Percentiles rank a stretch among this genome's conserved stretches.
phyloP scores from a whole-genome alignment of 2,113 vertebrate genomes.

The Todiramphus chloris region DNA sequence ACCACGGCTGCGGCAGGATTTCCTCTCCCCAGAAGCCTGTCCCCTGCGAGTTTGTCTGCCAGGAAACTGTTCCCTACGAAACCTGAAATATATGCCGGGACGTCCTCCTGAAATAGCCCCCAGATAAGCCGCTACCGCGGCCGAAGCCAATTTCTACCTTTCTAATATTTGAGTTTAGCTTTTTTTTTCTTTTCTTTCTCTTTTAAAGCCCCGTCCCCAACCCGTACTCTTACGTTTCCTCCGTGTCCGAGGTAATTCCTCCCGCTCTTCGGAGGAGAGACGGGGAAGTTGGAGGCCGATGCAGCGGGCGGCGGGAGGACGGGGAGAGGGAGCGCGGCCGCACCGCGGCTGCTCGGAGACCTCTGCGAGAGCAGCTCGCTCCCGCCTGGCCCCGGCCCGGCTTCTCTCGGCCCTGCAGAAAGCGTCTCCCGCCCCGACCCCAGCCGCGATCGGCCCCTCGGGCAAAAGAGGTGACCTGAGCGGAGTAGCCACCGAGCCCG shows the following conservation, averaged over 20 bases:
- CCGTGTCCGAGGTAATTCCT: neutral
- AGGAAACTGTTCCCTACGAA: neutral
- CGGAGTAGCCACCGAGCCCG: neutral
- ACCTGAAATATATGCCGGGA: neutral
- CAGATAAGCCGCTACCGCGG: neutral
- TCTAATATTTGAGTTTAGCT: neutral
- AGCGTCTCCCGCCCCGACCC: neutral
- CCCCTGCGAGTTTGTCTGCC: neutral
- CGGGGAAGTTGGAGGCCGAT: neutral
- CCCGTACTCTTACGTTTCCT: neutral
- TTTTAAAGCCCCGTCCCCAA: accelerated
- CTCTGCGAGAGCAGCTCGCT: neutral
- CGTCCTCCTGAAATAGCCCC: neutral
- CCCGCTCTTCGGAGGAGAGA: neutral
- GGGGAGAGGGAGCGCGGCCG: neutral
- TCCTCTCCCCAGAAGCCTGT: neutral
- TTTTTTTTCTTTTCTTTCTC: neutral
- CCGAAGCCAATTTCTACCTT: neutral
- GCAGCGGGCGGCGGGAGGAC: neutral
- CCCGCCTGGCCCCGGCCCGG: neutral
- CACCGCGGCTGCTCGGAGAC: neutral
- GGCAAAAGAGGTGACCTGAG: neutral
- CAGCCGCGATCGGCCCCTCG: neutral
- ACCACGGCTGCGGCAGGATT: neutral
- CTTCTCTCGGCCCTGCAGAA: neutral